Evolutionary conservation across 2,797 vertebrate genomes (phyloP), one percentile per base, ranked within the genome.

Genomic region (Denticeps clupeoides): DNA sequence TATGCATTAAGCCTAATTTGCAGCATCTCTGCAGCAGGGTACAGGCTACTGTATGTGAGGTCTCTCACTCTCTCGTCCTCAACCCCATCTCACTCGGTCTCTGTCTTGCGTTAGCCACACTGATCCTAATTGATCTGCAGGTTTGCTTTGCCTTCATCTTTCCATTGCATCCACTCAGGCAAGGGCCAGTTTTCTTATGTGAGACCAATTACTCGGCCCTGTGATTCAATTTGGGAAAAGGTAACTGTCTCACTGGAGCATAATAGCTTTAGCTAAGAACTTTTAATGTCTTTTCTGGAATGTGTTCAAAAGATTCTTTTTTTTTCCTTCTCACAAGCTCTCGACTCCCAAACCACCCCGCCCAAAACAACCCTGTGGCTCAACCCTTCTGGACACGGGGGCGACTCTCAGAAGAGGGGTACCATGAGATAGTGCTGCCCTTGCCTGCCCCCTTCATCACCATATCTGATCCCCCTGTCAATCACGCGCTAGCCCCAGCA

Each of bases 221-320:
- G 51, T 67, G 59, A 77, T 80, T 74, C 62, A 65, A 74, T 77
- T 75, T 72, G 58, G 35, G 23, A 24, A 49, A 42, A 60, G 45
- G 61, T 51, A 49, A 55, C 56, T 35, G 53, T 68, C 69, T 73
- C 70, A 61, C 63, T 49, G 43, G 53, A 62, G 53, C 63, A 41
- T 75, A 74, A 81, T 79, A 68, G 60, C 72, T 77, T 75, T 65
- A 71, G 64, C 53, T 61, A 62, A 71, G 70, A 74, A 76, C 70
- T 71, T 68, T 64, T 74, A 76, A 82, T 82, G 78, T 58, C 49
- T 75, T 78, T 74, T 71, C 63, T 79, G 74, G 75, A 81, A 40
- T 38, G 23, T 5, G 21, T 56, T 63, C 58, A 56, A 63, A 40
- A 60, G 40, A 9, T 42, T 10, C 15, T 27, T 45, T 50, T 41